These are phyloP conservation scores for Eudasyphora cyanicolor DNA, from an alignment of 2,888 invertebrate species.

Conservation along the genomic window DNA sequence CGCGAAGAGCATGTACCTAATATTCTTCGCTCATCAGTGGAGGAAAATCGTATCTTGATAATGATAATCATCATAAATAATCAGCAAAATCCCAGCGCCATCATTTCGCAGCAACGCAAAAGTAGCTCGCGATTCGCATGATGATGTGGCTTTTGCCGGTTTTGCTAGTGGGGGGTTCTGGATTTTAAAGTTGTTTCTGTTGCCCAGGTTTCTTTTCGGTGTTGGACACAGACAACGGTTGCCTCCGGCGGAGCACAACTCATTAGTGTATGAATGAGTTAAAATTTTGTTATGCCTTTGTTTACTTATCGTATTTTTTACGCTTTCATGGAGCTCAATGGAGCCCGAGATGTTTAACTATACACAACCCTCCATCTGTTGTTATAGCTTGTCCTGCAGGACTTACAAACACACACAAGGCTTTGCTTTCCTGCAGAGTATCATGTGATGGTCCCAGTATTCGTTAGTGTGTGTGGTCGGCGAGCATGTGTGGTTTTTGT, in stretches of 20 bases:
- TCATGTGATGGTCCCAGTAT: not conserved
- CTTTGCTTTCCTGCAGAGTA: not conserved
- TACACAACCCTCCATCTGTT: not conserved
- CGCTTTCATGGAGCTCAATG: slow-evolving; percentile 34
- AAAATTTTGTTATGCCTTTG: slow-evolving; percentile 39
- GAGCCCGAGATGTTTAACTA: not conserved
- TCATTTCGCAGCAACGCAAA: not conserved
- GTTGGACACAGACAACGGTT: slow-evolving; percentile 4
- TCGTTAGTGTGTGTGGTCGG: not conserved
- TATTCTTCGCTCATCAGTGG: not conserved
- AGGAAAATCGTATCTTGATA: not conserved
- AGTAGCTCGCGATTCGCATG: not conserved
- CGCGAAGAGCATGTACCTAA: not conserved
- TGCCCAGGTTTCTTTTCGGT: not conserved
- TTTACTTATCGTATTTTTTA: slow-evolving; percentile 43
- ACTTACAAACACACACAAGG: not conserved
- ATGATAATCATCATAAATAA: not conserved
- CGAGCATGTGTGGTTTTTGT: not conserved
- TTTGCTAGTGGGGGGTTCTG: not conserved
- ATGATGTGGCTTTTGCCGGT: not conserved
- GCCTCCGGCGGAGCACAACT: slow-evolving; percentile 2
- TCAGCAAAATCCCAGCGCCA: not conserved
- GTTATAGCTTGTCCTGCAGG: slow-evolving; percentile 5
- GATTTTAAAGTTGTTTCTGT: not conserved
- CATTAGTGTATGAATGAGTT: slow-evolving; percentile 36